Evolutionary conservation across 2,797 vertebrate genomes (phyloP).

Genomic region (Ctenopoma kingsleyae): DNA sequence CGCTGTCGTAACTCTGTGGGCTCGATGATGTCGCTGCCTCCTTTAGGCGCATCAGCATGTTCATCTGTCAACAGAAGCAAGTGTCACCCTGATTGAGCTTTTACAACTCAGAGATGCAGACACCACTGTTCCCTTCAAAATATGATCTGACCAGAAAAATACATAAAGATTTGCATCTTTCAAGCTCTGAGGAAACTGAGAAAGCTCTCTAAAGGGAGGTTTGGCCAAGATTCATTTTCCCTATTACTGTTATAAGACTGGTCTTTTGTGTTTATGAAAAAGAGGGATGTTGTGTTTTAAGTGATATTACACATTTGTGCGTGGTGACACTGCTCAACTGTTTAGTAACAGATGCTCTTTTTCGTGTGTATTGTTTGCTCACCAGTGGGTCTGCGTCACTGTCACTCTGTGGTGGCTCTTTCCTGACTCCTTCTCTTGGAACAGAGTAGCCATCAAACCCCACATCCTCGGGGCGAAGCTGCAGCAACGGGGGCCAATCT

Average conservation of each 20-base stretch:
- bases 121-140: not conserved
- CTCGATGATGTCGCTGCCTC: conserved; percentile 97
- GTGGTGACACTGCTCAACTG: no score
- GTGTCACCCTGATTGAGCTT: not conserved
- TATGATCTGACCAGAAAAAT: not conserved
- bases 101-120: not conserved
- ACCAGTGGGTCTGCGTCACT: conserved; percentile 96
- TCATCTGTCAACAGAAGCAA: conserved; percentile 87
- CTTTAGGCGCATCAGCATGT: conserved; percentile 97
- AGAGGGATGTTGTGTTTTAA: not conserved
- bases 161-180: no score
- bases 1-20: conserved; percentile 98
- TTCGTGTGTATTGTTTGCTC: conserved; percentile 62
- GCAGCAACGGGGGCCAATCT: conserved; percentile 95
- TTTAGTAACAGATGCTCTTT: not conserved
- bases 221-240: no score
- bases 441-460: conserved; percentile 94
- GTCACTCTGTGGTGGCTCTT: conserved; percentile 91
- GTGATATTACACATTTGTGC: not conserved
- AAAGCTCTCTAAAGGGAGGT: no score
- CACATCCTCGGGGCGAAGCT: conserved; percentile 97
- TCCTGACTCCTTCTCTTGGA: conserved; percentile 90
- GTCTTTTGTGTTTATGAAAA: no score
- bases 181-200: not conserved
- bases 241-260: no score